Evolutionary conservation across 1,140 invertebrate species (phyloP).

Genomic region (Augochlora pura): DNA sequence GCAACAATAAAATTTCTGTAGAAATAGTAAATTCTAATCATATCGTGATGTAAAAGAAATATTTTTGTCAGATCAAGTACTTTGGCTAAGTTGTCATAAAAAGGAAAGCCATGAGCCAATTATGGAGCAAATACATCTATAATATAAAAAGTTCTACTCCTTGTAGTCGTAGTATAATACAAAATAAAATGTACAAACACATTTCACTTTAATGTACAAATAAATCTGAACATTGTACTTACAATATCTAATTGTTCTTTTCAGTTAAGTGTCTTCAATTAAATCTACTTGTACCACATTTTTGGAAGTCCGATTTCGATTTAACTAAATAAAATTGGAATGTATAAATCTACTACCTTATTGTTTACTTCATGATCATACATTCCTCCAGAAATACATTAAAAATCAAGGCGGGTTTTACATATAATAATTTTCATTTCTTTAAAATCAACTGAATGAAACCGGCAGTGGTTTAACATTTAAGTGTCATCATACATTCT

Average conservation of each 20-base stretch:
- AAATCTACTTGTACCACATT: slow-evolving; percentile 3
- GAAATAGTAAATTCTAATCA: slow-evolving; percentile 4
- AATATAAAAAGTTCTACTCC: neutral
- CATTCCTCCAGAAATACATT: slow-evolving; percentile 2
- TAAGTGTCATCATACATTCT: slow-evolving; percentile 20
- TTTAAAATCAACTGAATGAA: slow-evolving; percentile 40
- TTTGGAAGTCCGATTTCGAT: neutral
- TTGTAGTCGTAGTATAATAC: neutral
- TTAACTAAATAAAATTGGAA: slow-evolving; percentile 14
- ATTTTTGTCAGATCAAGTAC: neutral
- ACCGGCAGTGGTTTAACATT: slow-evolving; percentile 44
- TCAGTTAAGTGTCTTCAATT: neutral
- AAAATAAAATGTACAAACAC: slow-evolving; percentile 9
- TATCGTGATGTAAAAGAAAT: neutral
- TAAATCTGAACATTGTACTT: slow-evolving; percentile 12
- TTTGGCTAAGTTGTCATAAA: neutral
- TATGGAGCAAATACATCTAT: neutral
- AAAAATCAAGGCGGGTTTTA: slow-evolving; percentile 20
- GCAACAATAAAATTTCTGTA: slow-evolving; percentile 1
- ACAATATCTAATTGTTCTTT: neutral
- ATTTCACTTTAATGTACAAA: neutral
- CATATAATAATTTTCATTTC: slow-evolving; percentile 53
- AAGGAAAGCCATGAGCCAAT: neutral
- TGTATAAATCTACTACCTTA: neutral
- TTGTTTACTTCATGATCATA: neutral